phyloP scores from a whole-genome alignment of 2,113 vertebrate species.

The Pantherophis guttatus region DNA sequence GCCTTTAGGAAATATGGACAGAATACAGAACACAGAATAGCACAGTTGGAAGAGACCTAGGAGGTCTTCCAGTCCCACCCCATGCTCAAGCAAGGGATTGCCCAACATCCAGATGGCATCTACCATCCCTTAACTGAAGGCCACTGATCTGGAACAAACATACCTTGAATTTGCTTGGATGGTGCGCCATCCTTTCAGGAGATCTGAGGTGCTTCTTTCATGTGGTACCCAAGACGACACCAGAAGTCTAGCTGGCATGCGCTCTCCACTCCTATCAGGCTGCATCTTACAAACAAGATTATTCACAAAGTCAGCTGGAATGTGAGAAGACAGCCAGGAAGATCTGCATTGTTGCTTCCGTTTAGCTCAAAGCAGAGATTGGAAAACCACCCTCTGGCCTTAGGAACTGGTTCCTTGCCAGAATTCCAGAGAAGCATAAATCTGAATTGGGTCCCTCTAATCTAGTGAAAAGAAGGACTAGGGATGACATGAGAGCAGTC shows the following conservation, averaged over 20 bases:
- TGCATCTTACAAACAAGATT: background rate
- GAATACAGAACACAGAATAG: background rate
- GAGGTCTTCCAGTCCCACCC: background rate
- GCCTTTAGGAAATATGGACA: background rate
- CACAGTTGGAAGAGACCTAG: background rate
- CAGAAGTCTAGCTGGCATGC: background rate
- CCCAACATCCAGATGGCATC: background rate
- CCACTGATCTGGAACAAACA: background rate
- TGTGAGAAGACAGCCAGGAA: background rate
- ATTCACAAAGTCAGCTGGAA: background rate
- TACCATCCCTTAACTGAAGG: background rate
- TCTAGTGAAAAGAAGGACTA: too few species aligned
- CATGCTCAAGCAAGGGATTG: background rate
- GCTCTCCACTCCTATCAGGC: background rate
- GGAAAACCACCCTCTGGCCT: background rate
- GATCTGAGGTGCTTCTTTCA: background rate
- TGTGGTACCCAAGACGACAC: background rate
- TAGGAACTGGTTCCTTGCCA: background rate
- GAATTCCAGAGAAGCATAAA: background rate
- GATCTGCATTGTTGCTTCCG: background rate
- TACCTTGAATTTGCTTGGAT: background rate
- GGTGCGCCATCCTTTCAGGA: background rate
- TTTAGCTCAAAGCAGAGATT: background rate
- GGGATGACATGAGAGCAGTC: too few species aligned
- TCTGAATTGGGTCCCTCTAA: background rate